Percentiles rank a stretch among this genome's conserved stretches.
These are phyloP conservation scores for Nemopilema nomurai DNA, from an alignment of 30 jellyfish, hydroid and myxozoan genomes.

Conservation along the genomic window DNA sequence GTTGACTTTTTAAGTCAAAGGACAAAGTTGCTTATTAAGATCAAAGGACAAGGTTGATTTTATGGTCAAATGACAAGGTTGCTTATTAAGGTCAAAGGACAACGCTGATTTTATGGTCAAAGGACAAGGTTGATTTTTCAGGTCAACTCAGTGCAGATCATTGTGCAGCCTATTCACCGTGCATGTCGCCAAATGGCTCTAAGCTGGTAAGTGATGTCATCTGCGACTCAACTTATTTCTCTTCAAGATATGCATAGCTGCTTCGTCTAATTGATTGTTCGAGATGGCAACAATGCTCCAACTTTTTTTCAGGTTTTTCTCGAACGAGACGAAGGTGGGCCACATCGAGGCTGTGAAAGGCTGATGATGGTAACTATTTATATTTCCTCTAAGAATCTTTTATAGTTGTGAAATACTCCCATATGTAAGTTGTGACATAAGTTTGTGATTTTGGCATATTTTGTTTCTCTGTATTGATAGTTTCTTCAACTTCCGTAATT, in stretches of 20 bases:
- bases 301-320: conserved; percentile 33
- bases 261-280: no score
- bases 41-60: no score
- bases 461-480: neutral
- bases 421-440: no score
- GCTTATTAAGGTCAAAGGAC: no score
- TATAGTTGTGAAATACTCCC: no score
- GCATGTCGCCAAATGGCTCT: conserved; percentile 39
- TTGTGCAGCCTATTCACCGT: conserved; percentile 66
- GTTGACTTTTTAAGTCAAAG: no score
- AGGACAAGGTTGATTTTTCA: no score
- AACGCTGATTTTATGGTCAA: no score
- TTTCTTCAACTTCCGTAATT: neutral
- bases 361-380: conserved; percentile 49
- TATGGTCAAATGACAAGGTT: no score
- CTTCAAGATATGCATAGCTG: neutral
- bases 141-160: conserved; percentile 45
- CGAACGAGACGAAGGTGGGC: conserved; percentile 59
- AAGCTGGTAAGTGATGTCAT: conserved; percentile 17
- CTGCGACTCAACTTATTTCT: neutral
- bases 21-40: no score
- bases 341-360: conserved; percentile 74
- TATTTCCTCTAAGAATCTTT: neutral
- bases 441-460: no score
- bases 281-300: no score